Conservation (phyloP, 2,888 invertebrate species). For the Tuta absoluta region DNA sequence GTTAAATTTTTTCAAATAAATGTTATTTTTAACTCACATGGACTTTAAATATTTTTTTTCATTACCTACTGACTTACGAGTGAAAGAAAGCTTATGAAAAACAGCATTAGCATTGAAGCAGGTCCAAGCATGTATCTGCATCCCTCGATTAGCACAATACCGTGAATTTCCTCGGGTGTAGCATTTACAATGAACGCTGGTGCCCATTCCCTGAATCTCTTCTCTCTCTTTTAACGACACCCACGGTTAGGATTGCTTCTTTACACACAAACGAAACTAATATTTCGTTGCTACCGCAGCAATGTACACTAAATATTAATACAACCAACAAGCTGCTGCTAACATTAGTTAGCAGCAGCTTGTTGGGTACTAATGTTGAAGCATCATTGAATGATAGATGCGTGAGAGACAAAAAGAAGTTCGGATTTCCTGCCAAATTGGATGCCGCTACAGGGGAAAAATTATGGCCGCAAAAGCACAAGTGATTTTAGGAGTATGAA, state of each 20-base stretch:
- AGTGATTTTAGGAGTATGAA: conserved; percentile 38
- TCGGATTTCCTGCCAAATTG: conserved; percentile 56
- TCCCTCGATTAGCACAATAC: background rate
- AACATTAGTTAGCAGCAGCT: no score
- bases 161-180: conserved; percentile 5
- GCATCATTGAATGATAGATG: conserved; percentile 57
- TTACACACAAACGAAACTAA: background rate
- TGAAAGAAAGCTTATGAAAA: background rate
- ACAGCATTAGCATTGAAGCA: background rate
- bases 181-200: no score
- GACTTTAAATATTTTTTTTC: no score
- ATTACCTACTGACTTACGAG: no score
- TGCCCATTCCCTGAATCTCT: no score
- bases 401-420: conserved; percentile 56
- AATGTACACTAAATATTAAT: background rate
- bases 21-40: no score
- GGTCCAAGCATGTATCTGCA: background rate
- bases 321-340: no score
- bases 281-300: background rate
- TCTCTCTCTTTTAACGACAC: no score
- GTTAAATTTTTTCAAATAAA: no score
- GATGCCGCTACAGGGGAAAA: conserved; percentile 50
- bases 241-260: no score
- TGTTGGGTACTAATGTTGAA: background rate
- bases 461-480: conserved; percentile 41